Evolutionary conservation across 2,797 vertebrate genomes (phyloP).

Genomic region (Halcyon leucocephala): DNA sequence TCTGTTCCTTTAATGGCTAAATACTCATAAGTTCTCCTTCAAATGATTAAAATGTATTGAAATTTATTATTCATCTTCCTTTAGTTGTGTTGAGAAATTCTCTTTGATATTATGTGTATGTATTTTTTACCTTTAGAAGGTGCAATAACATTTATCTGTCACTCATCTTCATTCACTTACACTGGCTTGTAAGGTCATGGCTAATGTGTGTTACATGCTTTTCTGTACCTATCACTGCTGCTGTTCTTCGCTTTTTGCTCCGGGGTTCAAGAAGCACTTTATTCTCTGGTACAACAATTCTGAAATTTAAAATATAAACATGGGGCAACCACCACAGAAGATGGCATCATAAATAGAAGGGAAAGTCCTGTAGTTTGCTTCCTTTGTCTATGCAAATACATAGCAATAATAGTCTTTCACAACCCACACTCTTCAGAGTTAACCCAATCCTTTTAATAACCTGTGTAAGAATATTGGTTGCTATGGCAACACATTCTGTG

Average conservation of each 20-base stretch:
- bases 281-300: background rate
- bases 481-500: constrained; percentile 36
- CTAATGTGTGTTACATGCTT: background rate
- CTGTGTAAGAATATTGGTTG: constrained; percentile 43
- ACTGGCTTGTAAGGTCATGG: background rate
- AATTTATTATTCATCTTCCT: background rate
- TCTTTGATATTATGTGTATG: background rate
- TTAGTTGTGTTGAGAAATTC: background rate
- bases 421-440: constrained; percentile 10
- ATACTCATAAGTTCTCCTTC: background rate
- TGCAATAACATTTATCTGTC: background rate
- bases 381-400: constrained; percentile 2
- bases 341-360: background rate
- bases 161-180: background rate
- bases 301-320: background rate
- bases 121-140: background rate
- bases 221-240: background rate
- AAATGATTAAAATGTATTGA: background rate
- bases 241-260: constrained; percentile 40
- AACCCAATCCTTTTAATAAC: constrained; percentile 44
- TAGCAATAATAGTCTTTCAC: background rate
- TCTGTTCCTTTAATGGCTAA: background rate
- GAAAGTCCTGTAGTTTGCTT: background rate
- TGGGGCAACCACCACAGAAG: background rate
- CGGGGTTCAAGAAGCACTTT: constrained; percentile 26